Evolutionary conservation across 2,113 vertebrate genomes (phyloP), one percentile per base, ranked within the genome.

Genomic region (Falcunculus frontatus): DNA sequence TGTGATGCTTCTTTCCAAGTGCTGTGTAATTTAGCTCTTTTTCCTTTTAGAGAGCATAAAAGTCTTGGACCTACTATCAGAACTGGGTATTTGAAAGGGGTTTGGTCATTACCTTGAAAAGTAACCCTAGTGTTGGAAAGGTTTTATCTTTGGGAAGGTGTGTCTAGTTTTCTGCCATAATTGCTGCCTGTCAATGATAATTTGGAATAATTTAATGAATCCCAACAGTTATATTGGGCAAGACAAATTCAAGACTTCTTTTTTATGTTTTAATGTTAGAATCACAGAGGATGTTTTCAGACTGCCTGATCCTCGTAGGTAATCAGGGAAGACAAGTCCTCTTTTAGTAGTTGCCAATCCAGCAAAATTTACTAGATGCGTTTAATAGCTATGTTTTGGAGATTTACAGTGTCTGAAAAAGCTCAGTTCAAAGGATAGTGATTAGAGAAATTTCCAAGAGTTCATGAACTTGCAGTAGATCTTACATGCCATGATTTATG

Each of bases 401-500:
- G 88, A 84, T 92, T 90, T 93, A 89, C 62, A 68, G 83, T 78
- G 72, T 79, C 65, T 94, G 83, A 96, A 80, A 96, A 93, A 93
- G 49, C 69, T 93, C 69, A 47, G 76, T 95, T 96, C 88, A 93
- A 96, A 96, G 86, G 46, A 68, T 29, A 82, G 37, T 69, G 76
- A 92, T 93, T 94, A 93, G 77, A 94, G 82, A 78, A 94, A 57
- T 68, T 86, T 87, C 83, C 69, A 78, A 12, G 80, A 90, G 96
- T 96, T 96, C 95, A 75, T 93, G 93, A 96, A 96, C 95, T 92
- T 6, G 1, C 30, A 84, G 73, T 92, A 78, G 44, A 87, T 93
- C 69, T 84, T 94, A 42, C 74, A 86, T 56, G 41, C 65, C 6
- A 0, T 93, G 89, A 96, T 95, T 94, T 96, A 96, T 94, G 65